Evolutionary conservation across 2,888 invertebrate species (phyloP), one percentile per base, ranked within the genome.

Genomic region (Sinopyrophorus schimmeli): DNA sequence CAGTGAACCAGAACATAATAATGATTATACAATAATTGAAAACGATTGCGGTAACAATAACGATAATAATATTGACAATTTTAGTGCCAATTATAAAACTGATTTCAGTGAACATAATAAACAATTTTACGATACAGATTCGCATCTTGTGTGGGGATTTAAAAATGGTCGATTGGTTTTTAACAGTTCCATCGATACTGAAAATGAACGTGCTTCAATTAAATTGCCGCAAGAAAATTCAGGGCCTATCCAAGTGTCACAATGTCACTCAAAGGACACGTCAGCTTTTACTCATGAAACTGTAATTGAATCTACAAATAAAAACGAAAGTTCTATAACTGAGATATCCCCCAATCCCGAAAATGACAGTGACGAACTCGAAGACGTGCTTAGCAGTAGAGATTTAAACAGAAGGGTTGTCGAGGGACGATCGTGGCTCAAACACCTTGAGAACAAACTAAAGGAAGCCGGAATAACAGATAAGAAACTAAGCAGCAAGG

Each of bases 341-440:
- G 27, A 18, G 18, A 27, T 27, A n/a, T 17, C 34, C n/a, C 6
- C 14, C 2, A 30, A 24, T 16, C 4, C 17, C 20, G 2, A n/a
- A n/a, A n/a, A n/a, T n/a, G 35, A 53, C 14, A 18, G 15, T 14
- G 48, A 43, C 10, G 46, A 53, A 15, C 15, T 26, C 11, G 42
- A 41, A 6, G 35, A 35, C 30, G 54, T 65, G 14, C 54, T 72
- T 9, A 56, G 55, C 42, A 70, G 70, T 50, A 66, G 63, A 54
- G 64, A 69, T 54, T 54, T 73, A 32, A 73, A 73, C 48, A 68
- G 54, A 38, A 47, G 64, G 17, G 49, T 59, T 24, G 76, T 75
- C 55, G 74, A 75, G 58, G 73, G 73, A 31, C 74, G 73, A 58
- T 75, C 75, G 40, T 70, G 78, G 34, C 64, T 79, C 42, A 77